phyloP scores from a whole-genome alignment of 2,888 invertebrate genomes.

The Sesamia inferens region DNA sequence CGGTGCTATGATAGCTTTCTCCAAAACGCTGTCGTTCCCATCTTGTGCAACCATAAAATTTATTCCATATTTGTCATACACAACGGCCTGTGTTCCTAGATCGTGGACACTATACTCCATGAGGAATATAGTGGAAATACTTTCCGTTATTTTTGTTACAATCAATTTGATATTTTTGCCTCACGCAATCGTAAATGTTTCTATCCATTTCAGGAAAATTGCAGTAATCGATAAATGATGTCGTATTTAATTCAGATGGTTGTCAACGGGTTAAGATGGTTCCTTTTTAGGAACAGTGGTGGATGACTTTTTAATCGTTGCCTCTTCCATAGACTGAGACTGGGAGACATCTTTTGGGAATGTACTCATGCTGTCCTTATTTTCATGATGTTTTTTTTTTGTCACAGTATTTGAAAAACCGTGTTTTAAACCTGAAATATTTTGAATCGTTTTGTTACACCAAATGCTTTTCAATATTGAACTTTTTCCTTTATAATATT shows the following conservation, averaged over 20 bases:
- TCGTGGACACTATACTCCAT: constrained; percentile 65
- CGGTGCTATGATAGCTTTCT: constrained; percentile 1
- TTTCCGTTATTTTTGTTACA: constrained; percentile 70
- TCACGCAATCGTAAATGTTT: constrained; percentile 44
- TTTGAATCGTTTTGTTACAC: constrained; percentile 4
- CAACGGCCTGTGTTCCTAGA: constrained; percentile 63
- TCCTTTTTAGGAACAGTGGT: constrained; percentile 2
- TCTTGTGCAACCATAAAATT: constrained; percentile 58
- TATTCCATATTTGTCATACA: constrained; percentile 68
- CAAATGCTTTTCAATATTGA: constrained; percentile 30
- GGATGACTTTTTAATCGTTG: not conserved
- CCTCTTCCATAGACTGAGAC: not conserved
- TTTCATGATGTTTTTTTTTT: not conserved
- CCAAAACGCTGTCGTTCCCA: constrained; percentile 28
- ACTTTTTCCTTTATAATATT: not conserved
- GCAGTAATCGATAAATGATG: constrained; percentile 29
- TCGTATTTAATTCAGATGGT: constrained; percentile 32
- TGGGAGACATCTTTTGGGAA: not conserved
- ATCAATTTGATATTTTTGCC: constrained; percentile 54
- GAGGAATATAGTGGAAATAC: constrained; percentile 53
- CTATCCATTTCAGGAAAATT: constrained; percentile 45
- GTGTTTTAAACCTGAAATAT: not conserved
- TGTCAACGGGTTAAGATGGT: constrained; percentile 4
- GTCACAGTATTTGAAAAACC: not conserved
- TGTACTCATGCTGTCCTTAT: not conserved